Evolutionary conservation across 1,140 invertebrate species (phyloP), one percentile per base, ranked within the genome.

Genomic region (Elymnias hypermnestra): DNA sequence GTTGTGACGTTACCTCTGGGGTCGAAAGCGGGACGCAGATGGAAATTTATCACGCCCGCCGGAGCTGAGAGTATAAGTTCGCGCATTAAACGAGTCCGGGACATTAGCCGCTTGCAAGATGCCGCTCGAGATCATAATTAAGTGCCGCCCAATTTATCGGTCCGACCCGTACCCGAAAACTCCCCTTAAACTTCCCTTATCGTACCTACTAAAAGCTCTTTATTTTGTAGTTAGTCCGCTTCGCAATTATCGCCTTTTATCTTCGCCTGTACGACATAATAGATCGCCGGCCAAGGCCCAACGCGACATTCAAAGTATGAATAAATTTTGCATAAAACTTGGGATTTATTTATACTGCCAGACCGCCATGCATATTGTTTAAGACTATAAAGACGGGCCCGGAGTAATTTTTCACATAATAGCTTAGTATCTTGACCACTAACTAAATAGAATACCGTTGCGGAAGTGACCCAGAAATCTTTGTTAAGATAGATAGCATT

Each of bases 51-150:
- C 72, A 68, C 78, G 66, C 72, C 72, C 76, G 74, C 71, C 70
- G 74, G 74, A 82, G 73, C 72, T 62, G 63, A 74, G 81, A 64
- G 75, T 78, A 77, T 75, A 83, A 85, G 82, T 85, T 85, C 73
- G 76, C 78, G 77, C 78, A 85, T 83, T 85, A 85, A 83, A 83
- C 73, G 76, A 85, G 55, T 83, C 75, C 65, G 74, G 76, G 69
- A 76, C 73, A 85, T 83, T 84, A 84, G 78, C 71, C 78, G 77
- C 68, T 65, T 83, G 82, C 78, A 85, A 85, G 78, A 85, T 83
- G 82, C 82, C 78, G 78, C 75, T 72, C 76, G 67, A 83, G 76
- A 85, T 85, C 76, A 83, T 85, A 85, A 85, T 85, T 85, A 85
- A 85, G 74, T 83, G 81, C 74, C 78, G 74, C 76, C 81, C 78